Conservation (phyloP, 2,797 vertebrate species). For the Sciaenops ocellatus region DNA sequence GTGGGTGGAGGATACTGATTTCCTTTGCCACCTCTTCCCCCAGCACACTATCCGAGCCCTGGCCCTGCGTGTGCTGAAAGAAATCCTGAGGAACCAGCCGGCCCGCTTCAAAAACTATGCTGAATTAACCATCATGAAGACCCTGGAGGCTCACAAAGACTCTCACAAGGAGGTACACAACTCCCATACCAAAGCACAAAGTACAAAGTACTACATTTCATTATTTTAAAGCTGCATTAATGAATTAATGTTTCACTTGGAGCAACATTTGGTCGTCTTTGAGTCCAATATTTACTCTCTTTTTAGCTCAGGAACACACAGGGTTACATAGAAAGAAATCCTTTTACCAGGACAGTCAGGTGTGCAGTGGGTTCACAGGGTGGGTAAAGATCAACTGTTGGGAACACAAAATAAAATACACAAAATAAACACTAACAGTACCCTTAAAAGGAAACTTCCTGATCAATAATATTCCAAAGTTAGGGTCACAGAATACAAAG, state of each 20-base stretch:
- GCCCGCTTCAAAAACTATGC: slow-evolving; percentile 98
- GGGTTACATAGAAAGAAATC: neutral
- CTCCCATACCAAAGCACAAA: neutral
- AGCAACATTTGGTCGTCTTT: neutral
- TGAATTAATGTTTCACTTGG: neutral
- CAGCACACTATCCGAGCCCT: slow-evolving; percentile 96
- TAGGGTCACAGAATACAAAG: neutral
- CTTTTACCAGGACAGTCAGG: neutral
- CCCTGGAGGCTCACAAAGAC: slow-evolving; percentile 98
- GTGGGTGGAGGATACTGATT: neutral
- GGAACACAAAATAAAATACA: slow-evolving; percentile 17
- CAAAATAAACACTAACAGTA: neutral
- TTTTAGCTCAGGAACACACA: neutral
- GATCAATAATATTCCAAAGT: neutral
- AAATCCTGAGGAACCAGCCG: slow-evolving; percentile 96
- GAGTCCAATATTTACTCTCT: neutral
- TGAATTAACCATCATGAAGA: slow-evolving; percentile 99
- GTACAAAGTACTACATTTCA: neutral
- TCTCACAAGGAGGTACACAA: slow-evolving; percentile 96
- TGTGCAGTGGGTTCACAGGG: slow-evolving; percentile 15
- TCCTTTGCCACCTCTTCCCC: neutral
- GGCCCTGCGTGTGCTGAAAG: slow-evolving; percentile 94
- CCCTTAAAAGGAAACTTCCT: neutral
- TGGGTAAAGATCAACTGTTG: neutral
- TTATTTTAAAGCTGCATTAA: neutral